Evolutionary conservation across 2,113 vertebrate species (phyloP).

Genomic region (Crypturellus undulatus): DNA sequence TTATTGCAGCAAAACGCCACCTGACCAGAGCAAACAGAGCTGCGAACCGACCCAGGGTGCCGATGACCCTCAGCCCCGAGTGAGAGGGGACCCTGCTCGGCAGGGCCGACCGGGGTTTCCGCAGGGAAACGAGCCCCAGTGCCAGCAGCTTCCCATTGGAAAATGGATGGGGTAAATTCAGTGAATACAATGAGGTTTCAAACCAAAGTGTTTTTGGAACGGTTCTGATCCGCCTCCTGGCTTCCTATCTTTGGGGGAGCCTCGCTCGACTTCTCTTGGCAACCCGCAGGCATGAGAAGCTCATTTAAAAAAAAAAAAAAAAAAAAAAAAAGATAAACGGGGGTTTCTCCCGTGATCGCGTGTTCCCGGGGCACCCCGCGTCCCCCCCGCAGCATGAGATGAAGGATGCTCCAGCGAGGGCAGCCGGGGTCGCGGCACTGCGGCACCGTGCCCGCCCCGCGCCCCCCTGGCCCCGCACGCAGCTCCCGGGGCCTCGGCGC

Average conservation of each 20-base stretch:
- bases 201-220: not conserved
- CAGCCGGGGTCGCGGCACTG: not conserved
- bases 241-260: constrained; percentile 1
- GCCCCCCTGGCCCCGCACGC: too few relatives aligned
- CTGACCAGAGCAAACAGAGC: not conserved
- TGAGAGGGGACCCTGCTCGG: not conserved
- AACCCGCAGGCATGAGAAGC: not conserved
- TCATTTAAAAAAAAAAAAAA: not conserved
- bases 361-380: not conserved
- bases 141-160: not conserved
- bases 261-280: constrained; percentile 10
- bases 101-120: not conserved
- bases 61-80: not conserved
- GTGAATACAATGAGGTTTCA: constrained; percentile 19
- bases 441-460: not conserved
- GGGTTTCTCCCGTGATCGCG: not conserved
- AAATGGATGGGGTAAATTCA: not conserved
- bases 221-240: constrained; percentile 36
- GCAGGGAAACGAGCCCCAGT: not conserved
- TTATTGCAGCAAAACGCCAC: not conserved
- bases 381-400: not conserved
- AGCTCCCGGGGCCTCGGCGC: too few relatives aligned
- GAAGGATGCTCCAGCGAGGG: not conserved
- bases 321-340: not conserved
- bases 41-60: not conserved